Conservation (phyloP, 2,797 vertebrate genomes). For the Remorina albescens region DNA sequence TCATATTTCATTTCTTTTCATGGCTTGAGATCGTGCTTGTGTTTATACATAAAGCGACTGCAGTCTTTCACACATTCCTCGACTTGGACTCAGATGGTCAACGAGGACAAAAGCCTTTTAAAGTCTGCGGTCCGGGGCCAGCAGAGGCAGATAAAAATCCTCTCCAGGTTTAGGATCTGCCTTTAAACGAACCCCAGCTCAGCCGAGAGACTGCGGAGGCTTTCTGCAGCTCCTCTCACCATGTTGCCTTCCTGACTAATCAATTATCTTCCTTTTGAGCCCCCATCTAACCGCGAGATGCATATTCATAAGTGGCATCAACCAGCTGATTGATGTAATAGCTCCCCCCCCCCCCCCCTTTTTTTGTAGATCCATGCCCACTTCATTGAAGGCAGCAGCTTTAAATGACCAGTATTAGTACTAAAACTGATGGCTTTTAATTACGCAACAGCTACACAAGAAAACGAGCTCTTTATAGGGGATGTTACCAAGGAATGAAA, state of each 20-base stretch:
- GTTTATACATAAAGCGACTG: not conserved
- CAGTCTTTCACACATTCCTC: slow-evolving; percentile 31
- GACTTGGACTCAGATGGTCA: slow-evolving; percentile 42
- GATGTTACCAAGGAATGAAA: not conserved
- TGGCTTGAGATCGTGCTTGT: not conserved
- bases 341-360: slow-evolving; percentile 23
- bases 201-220: slow-evolving; percentile 56
- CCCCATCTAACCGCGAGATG: slow-evolving; percentile 84
- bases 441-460: not conserved
- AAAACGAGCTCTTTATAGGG: not conserved
- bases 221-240: slow-evolving; percentile 62
- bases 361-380: slow-evolving; percentile 25
- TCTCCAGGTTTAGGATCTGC: slow-evolving; percentile 40
- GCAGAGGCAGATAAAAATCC: slow-evolving; percentile 51
- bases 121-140: slow-evolving; percentile 27
- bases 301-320: slow-evolving; percentile 89
- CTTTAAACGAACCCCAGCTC: slow-evolving; percentile 63
- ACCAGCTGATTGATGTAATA: slow-evolving; percentile 88
- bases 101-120: slow-evolving; percentile 28
- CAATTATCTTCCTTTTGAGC: slow-evolving; percentile 86
- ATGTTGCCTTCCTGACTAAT: slow-evolving; percentile 87
- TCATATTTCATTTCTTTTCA: not conserved
- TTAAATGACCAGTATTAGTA: slow-evolving; percentile 52
- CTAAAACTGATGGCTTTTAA: slow-evolving; percentile 18
- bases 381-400: slow-evolving; percentile 58